phyloP scores from a whole-genome alignment of 2,797 vertebrate species.

The Peromyscus nudipes region DNA sequence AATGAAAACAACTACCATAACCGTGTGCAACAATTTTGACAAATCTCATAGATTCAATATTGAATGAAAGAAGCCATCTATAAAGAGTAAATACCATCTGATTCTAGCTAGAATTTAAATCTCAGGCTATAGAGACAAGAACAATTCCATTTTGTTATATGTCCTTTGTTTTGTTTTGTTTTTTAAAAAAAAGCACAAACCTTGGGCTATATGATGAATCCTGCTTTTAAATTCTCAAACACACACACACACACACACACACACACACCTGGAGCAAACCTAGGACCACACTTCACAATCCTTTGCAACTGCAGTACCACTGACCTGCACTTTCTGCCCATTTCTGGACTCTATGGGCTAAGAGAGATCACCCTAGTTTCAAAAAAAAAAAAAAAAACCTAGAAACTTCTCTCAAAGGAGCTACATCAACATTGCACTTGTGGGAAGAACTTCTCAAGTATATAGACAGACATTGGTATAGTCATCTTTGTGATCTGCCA shows the following conservation, averaged over 20 bases:
- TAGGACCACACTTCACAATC: not conserved
- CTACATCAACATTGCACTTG: not conserved
- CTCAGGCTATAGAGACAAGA: not conserved
- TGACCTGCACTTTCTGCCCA: not conserved
- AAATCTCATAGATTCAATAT: not conserved
- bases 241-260: not conserved
- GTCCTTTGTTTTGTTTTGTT: no score
- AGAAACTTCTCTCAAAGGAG: not conserved
- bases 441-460: not conserved
- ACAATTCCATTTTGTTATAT: not conserved
- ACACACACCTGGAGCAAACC: not conserved
- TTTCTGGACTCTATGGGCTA: not conserved
- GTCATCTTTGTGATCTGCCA: not conserved
- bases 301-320: not conserved
- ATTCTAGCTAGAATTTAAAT: not conserved
- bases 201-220: not conserved
- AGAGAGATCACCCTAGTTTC: not conserved
- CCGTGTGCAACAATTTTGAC: not conserved
- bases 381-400: not conserved
- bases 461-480: no score
- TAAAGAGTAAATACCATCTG: not conserved
- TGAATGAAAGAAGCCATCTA: slow-evolving; percentile 13
- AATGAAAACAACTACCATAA: slow-evolving; percentile 11
- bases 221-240: not conserved
- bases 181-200: not conserved